These are phyloP conservation scores for Maniola jurtina DNA, from an alignment of 1,140 invertebrate genomes.

Conservation along the genomic window DNA sequence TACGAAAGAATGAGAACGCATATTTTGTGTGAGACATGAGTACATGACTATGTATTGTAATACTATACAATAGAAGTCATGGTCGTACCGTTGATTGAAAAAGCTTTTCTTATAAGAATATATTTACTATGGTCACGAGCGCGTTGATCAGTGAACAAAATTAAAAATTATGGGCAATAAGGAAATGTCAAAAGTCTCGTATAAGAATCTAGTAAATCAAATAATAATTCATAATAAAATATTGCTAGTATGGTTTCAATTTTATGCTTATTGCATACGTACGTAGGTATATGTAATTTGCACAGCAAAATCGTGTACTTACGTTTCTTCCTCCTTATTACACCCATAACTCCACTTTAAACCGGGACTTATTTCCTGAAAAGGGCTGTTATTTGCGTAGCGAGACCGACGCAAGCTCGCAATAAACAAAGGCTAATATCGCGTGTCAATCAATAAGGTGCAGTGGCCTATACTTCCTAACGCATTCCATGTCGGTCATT, in stretches of 20 bases:
- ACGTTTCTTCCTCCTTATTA: constrained; percentile 73
- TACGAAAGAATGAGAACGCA: constrained; percentile 9
- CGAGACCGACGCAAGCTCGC: constrained; percentile 22
- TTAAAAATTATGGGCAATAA: no score
- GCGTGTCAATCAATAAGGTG: constrained; percentile 51
- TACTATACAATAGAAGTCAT: no score
- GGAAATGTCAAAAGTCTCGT: no score
- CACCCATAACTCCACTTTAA: constrained; percentile 60
- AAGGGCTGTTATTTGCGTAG: constrained; percentile 10
- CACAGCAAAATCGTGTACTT: constrained; percentile 41
- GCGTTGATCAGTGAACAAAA: no score
- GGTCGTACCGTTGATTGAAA: no score
- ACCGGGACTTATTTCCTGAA: constrained; percentile 39
- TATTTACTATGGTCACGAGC: no score
- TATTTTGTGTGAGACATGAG: not conserved
- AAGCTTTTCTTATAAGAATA: no score
- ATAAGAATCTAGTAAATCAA: no score
- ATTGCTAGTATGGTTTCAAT: no score
- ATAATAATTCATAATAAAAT: no score
- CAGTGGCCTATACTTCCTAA: constrained; percentile 37
- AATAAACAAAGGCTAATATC: constrained; percentile 42
- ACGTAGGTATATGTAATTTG: not conserved
- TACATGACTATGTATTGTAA: no score
- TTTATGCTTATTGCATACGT: no score
- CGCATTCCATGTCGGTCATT: constrained; percentile 60